phyloP scores from a whole-genome alignment of 2,888 invertebrate genomes.

The Rhagonycha fulva region DNA sequence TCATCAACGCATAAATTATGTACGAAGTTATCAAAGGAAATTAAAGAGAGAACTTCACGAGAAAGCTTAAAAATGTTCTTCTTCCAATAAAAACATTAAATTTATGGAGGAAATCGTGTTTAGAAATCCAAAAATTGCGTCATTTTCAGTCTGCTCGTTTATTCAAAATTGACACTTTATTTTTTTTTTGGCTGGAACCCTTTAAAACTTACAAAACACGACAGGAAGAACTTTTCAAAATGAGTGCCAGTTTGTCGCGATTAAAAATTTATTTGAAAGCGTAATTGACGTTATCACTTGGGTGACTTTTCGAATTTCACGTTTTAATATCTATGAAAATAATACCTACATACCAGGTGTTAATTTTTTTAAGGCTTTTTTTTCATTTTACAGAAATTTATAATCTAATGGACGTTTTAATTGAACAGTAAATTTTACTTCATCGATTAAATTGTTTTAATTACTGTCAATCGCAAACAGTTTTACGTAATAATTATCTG shows the following conservation, averaged over 20 bases:
- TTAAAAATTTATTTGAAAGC: neutral
- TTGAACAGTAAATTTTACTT: neutral
- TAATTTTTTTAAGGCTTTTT: neutral
- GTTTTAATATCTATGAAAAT: neutral
- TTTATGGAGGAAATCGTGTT: neutral
- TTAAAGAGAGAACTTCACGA: neutral
- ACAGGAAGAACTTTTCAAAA: neutral
- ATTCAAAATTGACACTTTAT: neutral
- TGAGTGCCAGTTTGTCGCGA: neutral
- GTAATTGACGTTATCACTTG: neutral
- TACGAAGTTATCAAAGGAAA: neutral
- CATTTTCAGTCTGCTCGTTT: neutral
- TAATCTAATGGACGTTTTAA: neutral
- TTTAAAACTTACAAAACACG: neutral
- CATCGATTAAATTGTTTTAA: neutral
- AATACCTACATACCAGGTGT: neutral
- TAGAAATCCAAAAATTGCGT: neutral
- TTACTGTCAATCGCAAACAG: neutral
- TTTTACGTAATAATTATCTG: neutral
- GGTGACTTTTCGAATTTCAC: neutral
- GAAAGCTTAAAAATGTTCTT: neutral
- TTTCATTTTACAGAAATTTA: neutral
- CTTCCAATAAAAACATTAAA: neutral
- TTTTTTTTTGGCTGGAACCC: neutral
- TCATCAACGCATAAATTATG: neutral